Evolutionary conservation across 92 coral and sea anemone genomes (phyloP), one percentile per base, ranked within the genome.

Genomic region (Palythoa grandis): DNA sequence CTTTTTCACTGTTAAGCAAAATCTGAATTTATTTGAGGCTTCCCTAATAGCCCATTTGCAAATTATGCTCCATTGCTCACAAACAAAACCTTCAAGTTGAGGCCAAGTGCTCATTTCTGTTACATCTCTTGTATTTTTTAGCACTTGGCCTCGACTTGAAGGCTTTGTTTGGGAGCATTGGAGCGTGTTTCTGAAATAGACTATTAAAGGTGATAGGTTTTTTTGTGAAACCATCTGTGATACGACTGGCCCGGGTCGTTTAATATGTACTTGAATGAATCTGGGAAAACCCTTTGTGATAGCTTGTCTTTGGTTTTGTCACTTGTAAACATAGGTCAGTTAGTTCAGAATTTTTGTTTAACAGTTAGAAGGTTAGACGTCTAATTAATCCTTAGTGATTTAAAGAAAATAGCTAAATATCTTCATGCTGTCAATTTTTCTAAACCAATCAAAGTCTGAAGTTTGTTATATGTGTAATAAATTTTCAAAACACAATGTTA

Each of bases 231-330:
- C 20, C 65, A 58, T 58, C 65, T n/a, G 65, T 58, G 70, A 63
- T n/a, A 23, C 7, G 23, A n/a, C 5, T 2, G 74, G 1, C 74
- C 74, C 11, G 24, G 24, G 2, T 25, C 15, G 4, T 69, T 10
- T 69, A 1, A 20, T 65, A 8, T 65, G 24, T 65, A 48, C 52
- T 58, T 58, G 53, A 52, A 7, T 43, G 16, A 61, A 15, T 14
- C 56, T 63, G 84, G 57, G 72, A 38, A 79, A 40, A 79, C 84
- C 57, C 72, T 61, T 79, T 79, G 19, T 61, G 15, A 29, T 66
- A 66, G 6, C 24, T 4, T 61, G 53, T 71, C 10, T 48, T 70
- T 38, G 69, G 39, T 22, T 75, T 11, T 53, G 47, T 52, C 17
- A 76, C 79, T 50, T 23, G 82, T 63, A 63, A 63, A 63, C 35